A percentile compares a stretch with the other conserved stretches of the same genome.
Evolutionary conservation across 2,113 vertebrate species (phyloP).

Genomic region (Phasianus colchicus): DNA sequence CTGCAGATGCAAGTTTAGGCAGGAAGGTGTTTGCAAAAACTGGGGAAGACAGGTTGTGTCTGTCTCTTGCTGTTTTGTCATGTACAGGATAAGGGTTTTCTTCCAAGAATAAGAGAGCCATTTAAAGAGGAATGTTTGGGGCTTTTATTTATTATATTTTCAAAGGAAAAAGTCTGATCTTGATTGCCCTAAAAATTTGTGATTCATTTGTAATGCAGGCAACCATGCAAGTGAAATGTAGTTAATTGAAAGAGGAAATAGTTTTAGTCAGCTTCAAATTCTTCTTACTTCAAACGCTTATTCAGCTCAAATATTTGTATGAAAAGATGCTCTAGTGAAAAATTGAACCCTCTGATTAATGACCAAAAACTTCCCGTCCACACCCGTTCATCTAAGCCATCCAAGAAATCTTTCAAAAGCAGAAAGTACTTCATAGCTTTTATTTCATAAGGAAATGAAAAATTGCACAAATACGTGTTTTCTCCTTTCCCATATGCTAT

Average conservation of each 20-base stretch:
- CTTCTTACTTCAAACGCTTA: constrained; percentile 8
- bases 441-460: constrained; percentile 10
- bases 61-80: not conserved
- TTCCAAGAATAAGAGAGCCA: not conserved
- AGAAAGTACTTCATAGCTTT: not conserved
- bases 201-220: not conserved
- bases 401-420: not conserved
- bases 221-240: not conserved
- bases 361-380: not conserved
- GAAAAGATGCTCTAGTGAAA: constrained; percentile 47
- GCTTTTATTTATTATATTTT: not conserved
- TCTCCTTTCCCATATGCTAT: not conserved
- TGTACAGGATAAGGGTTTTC: not conserved
- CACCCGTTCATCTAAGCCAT: not conserved
- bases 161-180: not conserved
- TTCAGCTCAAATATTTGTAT: constrained; percentile 26
- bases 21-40: not conserved
- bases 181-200: not conserved
- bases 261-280: constrained; percentile 22
- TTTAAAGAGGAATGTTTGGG: not conserved
- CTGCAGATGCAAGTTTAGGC: not conserved
- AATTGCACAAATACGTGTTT: not conserved
- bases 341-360: constrained; percentile 5
- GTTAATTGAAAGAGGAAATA: constrained; percentile 24
- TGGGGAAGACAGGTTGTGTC: not conserved